Conservation (phyloP, 1,140 invertebrate species). For the Polyergus mexicanus region DNA sequence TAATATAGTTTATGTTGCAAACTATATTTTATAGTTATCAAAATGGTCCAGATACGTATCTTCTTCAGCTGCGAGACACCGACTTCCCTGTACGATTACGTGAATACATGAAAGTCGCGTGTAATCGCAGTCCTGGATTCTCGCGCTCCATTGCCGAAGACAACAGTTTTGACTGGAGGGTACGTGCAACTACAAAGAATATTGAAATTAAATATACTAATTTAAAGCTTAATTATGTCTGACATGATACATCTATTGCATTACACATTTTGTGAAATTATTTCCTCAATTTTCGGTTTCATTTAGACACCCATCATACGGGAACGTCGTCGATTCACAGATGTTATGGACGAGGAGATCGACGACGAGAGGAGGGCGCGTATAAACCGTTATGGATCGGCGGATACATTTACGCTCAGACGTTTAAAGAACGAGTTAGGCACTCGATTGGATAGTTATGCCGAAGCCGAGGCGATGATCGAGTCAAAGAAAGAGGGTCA, state of each 20-base stretch:
- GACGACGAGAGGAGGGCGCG: slow-evolving; percentile 94
- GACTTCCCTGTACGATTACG: slow-evolving; percentile 96
- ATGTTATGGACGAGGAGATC: slow-evolving; percentile 98
- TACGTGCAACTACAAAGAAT: slow-evolving; percentile 81
- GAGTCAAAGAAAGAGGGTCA: slow-evolving; percentile 93
- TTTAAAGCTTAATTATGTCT: neutral
- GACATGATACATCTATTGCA: neutral
- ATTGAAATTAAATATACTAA: neutral
- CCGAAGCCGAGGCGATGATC: slow-evolving; percentile 94
- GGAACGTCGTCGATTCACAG: slow-evolving; percentile 96
- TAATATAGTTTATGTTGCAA: neutral
- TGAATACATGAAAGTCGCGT: slow-evolving; percentile 97
- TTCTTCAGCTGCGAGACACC: slow-evolving; percentile 96
- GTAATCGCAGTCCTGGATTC: slow-evolving; percentile 90
- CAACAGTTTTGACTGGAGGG: slow-evolving; percentile 91
- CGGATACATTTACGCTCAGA: slow-evolving; percentile 90
- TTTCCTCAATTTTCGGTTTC: neutral
- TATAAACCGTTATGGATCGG: slow-evolving; percentile 92
- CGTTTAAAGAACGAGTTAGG: slow-evolving; percentile 93
- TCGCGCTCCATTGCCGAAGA: slow-evolving; percentile 89
- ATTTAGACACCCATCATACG: slow-evolving; percentile 93
- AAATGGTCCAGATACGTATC: slow-evolving; percentile 97
- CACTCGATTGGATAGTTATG: slow-evolving; percentile 92
- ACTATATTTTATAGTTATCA: slow-evolving; percentile 91
- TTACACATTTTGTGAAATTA: neutral